Base-by-base conservation (phyloP, 2,113 vertebrate species). In the Collichthys lucidus region DNA sequence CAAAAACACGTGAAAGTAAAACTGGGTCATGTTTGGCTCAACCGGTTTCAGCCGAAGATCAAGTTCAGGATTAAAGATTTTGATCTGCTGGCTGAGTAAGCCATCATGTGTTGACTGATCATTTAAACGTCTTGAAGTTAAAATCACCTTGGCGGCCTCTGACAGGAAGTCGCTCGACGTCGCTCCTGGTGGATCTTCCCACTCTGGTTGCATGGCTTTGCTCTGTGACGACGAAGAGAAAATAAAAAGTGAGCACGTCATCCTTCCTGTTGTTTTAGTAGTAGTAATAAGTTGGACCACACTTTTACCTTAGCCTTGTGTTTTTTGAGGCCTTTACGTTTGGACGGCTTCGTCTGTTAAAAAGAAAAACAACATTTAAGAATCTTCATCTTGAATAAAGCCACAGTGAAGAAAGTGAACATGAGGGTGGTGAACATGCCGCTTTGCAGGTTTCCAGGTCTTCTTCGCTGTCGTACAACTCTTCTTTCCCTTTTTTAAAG, bases 111-210 rank as follows among this genome's bases (percentile, higher is more conserved):
- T 20, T 53, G 11, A 75, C 7, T 1, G 20, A 24, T 42, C 2
- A n/a, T 42, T 26, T 56, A 47, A 49, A 29, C 1, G 12, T 5
- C 10, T 5, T 17, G 22, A 3, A 4, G 12, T 24, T 17, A 20
- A 24, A 24, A 79, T 40, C 59, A 95, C 95, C 92, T 76, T 56
- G 0, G 95, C 94, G 7, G 94, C 95, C 67, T 95, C 95, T 19
- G 94, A 94, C 62, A 91, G 20, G 74, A 61, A 92, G 74, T 92
- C 78, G 0, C 79, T 53, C 1, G 85, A 88, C 0, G 90, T 71
- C 4, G 88, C 92, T 80, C 90, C 94, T 12, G 79, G 68, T 9
- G 82, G 75, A 47, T 83, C 76, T 0, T 92, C 70, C 9, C 1
- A 68, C 40, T 88, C 70, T 3, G 1, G 16, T 5, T 26, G 0